phyloP scores from a whole-genome alignment of 2,797 vertebrate genomes.

The Lates japonicus region DNA sequence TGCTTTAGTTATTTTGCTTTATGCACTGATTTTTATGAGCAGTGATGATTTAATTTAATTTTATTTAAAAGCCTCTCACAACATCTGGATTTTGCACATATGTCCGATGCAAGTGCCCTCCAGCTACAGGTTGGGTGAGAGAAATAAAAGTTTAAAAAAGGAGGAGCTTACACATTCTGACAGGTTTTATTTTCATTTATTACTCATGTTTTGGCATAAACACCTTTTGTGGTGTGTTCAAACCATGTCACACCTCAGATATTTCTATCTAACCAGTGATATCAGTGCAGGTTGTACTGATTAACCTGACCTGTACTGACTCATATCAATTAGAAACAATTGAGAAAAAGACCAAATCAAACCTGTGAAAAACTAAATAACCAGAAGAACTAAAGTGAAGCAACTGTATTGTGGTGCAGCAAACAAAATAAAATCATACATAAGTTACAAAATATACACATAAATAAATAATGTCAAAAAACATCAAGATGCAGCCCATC shows the following conservation, averaged over 20 bases:
- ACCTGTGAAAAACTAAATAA: no score
- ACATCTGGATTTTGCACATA: not conserved
- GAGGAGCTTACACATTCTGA: not conserved
- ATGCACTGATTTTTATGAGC: conserved; percentile 1
- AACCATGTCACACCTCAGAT: not conserved
- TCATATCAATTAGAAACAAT: not conserved
- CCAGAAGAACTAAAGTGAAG: no score
- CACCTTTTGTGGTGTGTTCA: no score
- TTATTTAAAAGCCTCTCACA: not conserved
- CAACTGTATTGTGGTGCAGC: no score
- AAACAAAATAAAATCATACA: no score
- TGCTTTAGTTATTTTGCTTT: not conserved
- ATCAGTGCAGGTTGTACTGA: not conserved
- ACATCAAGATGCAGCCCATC: no score
- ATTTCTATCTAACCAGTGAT: not conserved
- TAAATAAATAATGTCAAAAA: not conserved
- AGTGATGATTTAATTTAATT: not conserved
- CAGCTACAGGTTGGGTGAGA: no score
- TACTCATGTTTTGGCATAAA: not conserved
- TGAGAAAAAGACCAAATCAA: no score
- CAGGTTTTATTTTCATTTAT: not conserved
- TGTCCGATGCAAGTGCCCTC: not conserved
- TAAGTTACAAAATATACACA: not conserved
- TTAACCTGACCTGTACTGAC: not conserved
- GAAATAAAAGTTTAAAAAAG: not conserved